Conservation (phyloP, 2,888 invertebrate species). For the Acleris literana region DNA sequence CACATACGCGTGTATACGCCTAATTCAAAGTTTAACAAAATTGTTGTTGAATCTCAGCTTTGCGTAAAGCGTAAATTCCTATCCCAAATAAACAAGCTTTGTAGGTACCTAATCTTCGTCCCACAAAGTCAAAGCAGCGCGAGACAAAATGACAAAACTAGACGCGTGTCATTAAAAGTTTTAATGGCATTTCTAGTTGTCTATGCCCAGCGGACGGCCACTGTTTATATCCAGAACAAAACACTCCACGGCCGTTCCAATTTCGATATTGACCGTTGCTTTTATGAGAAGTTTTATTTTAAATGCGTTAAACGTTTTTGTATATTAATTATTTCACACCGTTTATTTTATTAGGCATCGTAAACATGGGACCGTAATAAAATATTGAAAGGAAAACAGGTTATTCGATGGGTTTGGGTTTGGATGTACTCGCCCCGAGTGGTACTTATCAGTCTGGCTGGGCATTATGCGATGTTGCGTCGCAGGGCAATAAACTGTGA, state of each 20-base stretch:
- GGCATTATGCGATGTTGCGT: too few relatives aligned
- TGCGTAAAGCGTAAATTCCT: not conserved
- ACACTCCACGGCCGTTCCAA: slow-evolving; percentile 21
- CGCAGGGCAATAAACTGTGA: too few relatives aligned
- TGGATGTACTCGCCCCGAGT: too few relatives aligned
- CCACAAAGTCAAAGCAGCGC: slow-evolving; percentile 24
- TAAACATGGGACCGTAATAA: slow-evolving; percentile 33
- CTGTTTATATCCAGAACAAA: slow-evolving; percentile 25
- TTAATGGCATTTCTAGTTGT: slow-evolving; percentile 36
- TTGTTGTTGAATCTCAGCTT: not conserved
- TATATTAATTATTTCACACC: slow-evolving; percentile 25
- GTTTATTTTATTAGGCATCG: slow-evolving; percentile 31
- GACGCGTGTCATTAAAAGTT: slow-evolving; percentile 37
- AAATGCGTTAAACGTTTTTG: slow-evolving; percentile 34
- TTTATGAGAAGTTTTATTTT: slow-evolving; percentile 35
- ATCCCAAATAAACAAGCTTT: slow-evolving; percentile 16
- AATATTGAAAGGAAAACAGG: slow-evolving; percentile 30
- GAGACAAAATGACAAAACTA: slow-evolving; percentile 35
- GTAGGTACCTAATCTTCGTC: slow-evolving; percentile 17
- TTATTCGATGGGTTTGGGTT: not conserved
- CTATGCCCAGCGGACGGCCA: slow-evolving; percentile 34
- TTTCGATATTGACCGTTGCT: slow-evolving; percentile 34
- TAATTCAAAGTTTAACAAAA: slow-evolving; percentile 4
- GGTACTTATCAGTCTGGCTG: too few relatives aligned
- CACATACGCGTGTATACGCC: slow-evolving; percentile 12